Evolutionary conservation across 2,113 vertebrate species (phyloP).

Genomic region (Pipa parva): DNA sequence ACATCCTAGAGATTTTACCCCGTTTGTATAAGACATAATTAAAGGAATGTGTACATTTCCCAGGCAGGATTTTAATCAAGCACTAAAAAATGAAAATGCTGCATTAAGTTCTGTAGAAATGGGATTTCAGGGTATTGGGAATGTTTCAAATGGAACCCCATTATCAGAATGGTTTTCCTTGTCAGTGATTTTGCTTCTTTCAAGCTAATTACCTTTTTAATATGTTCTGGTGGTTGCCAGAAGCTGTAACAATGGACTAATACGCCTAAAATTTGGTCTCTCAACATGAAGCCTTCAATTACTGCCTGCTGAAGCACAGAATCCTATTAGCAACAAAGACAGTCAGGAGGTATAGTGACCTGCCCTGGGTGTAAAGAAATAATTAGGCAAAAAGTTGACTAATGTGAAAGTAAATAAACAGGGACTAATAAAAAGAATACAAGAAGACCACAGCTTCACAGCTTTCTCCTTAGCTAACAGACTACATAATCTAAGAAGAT

Average conservation of each 20-base stretch:
- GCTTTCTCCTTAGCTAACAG: not conserved
- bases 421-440: not conserved
- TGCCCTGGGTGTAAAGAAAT: slow-evolving; percentile 77
- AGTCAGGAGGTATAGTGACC: slow-evolving; percentile 67
- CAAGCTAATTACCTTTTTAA: slow-evolving; percentile 59
- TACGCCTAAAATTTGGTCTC: slow-evolving; percentile 65
- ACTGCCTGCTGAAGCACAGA: slow-evolving; percentile 85
- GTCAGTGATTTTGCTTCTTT: not conserved
- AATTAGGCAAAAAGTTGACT: slow-evolving; percentile 82
- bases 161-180: not conserved
- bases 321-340: slow-evolving; percentile 84
- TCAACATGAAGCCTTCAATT: slow-evolving; percentile 80
- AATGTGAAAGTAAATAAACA: slow-evolving; percentile 58
- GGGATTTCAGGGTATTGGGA: too few species aligned
- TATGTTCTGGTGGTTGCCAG: slow-evolving; percentile 62
- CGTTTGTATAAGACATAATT: too few species aligned
- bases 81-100: too few species aligned
- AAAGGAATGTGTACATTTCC: too few species aligned
- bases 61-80: too few species aligned
- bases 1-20: too few species aligned
- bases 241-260: slow-evolving; percentile 62
- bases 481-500: not conserved
- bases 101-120: too few species aligned
- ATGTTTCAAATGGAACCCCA: not conserved
- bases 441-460: not conserved